A percentile compares a stretch with the other conserved stretches of the same genome.
phyloP scores from a whole-genome alignment of 2,888 invertebrate species.

The Deroplatys truncata region DNA sequence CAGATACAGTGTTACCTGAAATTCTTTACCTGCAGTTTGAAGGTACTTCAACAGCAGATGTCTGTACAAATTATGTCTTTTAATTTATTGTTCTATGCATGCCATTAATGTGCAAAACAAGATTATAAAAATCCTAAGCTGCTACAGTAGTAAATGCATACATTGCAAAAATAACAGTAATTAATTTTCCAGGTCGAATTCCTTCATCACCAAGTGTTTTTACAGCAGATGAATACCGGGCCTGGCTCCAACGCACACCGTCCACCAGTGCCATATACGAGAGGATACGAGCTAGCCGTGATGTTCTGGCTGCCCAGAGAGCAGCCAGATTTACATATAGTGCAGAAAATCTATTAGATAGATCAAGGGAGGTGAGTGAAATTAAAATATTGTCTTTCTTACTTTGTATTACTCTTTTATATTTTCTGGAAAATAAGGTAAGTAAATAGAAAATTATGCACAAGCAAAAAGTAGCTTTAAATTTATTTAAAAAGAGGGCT shows the following conservation, averaged over 20 bases:
- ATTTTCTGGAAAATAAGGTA: slow-evolving; percentile 1
- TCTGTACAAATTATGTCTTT: too few species aligned
- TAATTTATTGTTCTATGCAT: too few species aligned
- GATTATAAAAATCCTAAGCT: neutral
- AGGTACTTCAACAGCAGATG: too few species aligned
- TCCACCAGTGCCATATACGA: slow-evolving; percentile 92
- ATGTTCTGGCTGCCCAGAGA: slow-evolving; percentile 60
- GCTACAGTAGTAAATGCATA: neutral
- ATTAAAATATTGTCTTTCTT: neutral
- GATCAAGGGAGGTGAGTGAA: slow-evolving; percentile 58
- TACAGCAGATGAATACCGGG: slow-evolving; percentile 88
- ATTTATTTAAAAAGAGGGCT: neutral
- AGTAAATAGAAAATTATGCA: neutral
- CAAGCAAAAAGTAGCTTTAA: neutral
- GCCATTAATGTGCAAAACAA: too few species aligned
- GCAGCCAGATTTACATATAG: slow-evolving; percentile 80
- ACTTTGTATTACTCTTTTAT: neutral
- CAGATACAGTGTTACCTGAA: too few species aligned
- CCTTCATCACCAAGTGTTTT: slow-evolving; percentile 59
- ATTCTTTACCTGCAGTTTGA: too few species aligned
- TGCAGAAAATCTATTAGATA: slow-evolving; percentile 64
- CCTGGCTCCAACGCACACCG: slow-evolving; percentile 71
- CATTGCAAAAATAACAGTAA: neutral
- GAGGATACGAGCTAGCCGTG: slow-evolving; percentile 77
- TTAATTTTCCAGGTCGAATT: slow-evolving; percentile 42